These are phyloP conservation scores for Alauda arvensis DNA, from an alignment of 2,797 vertebrate genomes.

Conservation along the genomic window DNA sequence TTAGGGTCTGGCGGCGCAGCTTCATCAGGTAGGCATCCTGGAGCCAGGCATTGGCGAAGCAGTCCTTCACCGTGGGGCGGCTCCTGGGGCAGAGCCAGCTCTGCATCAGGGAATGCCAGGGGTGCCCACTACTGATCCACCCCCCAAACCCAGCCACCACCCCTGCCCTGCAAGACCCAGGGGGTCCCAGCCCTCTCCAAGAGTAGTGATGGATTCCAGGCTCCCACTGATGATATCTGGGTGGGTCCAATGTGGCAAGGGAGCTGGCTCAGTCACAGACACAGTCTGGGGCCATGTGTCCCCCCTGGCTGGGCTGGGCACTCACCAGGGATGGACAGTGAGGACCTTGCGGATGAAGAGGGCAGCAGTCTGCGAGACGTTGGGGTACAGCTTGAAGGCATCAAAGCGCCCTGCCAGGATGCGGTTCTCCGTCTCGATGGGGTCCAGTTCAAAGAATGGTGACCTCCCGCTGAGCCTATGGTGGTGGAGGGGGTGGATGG, in stretches of 20 bases:
- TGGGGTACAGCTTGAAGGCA: constrained; percentile 94
- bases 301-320: background rate
- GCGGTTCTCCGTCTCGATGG: constrained; percentile 86
- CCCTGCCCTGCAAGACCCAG: background rate
- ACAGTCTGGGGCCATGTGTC: rapidly evolving
- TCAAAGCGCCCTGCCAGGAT: constrained; percentile 93
- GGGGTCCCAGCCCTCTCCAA: background rate
- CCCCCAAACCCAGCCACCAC: background rate
- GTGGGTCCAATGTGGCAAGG: background rate
- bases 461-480: constrained; percentile 91
- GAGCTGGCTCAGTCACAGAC: background rate
- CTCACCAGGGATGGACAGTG: constrained; percentile 93
- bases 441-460: constrained; percentile 86
- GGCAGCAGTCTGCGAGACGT: constrained; percentile 95
- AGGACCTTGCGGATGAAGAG: constrained; percentile 95
- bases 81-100: constrained; percentile 73
- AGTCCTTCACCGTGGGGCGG: constrained; percentile 92
- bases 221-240: background rate
- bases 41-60: constrained; percentile 92
- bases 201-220: background rate
- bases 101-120: rapidly evolving
- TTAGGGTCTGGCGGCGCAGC: constrained; percentile 92
- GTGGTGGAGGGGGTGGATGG: background rate
- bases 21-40: constrained; percentile 98
- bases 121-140: background rate